These are phyloP conservation scores for Anabas testudineus DNA, from an alignment of 2,797 vertebrate genomes.

Conservation along the genomic window DNA sequence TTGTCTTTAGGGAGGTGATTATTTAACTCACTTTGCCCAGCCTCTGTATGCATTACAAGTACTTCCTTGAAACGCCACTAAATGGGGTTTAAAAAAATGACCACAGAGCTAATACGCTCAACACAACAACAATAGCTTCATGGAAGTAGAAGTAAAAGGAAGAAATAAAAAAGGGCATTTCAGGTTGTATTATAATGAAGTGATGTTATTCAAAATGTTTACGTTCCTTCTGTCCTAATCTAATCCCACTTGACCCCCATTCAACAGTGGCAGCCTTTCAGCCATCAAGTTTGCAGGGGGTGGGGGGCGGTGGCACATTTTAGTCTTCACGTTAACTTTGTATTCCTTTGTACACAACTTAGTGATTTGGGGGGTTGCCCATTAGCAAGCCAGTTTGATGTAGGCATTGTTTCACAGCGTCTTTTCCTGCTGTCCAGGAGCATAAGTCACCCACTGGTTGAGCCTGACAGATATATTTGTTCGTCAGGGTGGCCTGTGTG, in stretches of 20 bases:
- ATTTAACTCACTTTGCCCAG: no score
- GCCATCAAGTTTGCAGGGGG: background rate
- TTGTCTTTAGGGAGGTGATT: no score
- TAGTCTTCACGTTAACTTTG: conserved; percentile 8
- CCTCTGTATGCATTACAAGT: background rate
- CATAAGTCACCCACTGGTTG: conserved; percentile 49
- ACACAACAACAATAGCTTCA: background rate
- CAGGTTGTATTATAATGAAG: conserved; percentile 8
- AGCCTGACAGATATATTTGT: conserved; percentile 37
- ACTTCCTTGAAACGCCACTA: background rate
- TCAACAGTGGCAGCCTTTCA: conserved; percentile 43
- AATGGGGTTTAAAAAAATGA: conserved; percentile 10
- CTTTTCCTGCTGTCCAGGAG: conserved; percentile 26
- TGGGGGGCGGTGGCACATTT: background rate
- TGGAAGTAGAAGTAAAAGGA: no score
- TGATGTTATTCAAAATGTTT: conserved; percentile 11
- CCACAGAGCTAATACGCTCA: background rate
- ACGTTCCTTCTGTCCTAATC: conserved; percentile 38
- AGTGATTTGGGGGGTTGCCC: conserved; percentile 48
- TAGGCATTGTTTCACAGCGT: conserved; percentile 42
- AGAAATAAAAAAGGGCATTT: no score
- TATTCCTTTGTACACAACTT: no score
- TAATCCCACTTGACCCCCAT: conserved; percentile 27
- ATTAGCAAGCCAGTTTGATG: conserved; percentile 39
- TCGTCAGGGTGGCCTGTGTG: conserved; percentile 28